Conservation (phyloP, 2,888 invertebrate species). For the Metellina segmentata region DNA sequence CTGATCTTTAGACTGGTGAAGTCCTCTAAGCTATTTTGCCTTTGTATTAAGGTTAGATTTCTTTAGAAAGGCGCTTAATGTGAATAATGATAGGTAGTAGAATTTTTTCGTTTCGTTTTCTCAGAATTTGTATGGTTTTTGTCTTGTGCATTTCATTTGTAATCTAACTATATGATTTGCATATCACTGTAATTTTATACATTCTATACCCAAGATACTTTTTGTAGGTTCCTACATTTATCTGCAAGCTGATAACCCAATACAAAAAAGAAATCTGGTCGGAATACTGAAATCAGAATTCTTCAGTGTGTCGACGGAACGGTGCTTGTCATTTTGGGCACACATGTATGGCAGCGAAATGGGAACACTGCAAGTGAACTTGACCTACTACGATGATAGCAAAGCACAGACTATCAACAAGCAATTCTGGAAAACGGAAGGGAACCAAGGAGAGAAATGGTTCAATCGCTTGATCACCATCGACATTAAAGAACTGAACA, state of each 20-base stretch:
- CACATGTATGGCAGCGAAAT: constrained; percentile 76
- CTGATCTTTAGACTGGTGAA: no score
- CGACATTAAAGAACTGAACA: constrained; percentile 26
- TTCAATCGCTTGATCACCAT: constrained; percentile 54
- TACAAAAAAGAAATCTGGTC: constrained; percentile 36
- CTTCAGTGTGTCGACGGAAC: constrained; percentile 66
- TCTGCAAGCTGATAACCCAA: constrained; percentile 62
- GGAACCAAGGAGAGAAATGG: constrained; percentile 69
- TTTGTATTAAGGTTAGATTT: no score
- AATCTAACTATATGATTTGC: not conserved
- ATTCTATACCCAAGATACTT: not conserved
- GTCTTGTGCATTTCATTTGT: not conserved
- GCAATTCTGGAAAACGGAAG: constrained; percentile 31
- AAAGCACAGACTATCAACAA: not conserved
- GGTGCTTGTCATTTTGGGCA: constrained; percentile 76
- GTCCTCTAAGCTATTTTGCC: no score
- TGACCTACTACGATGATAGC: constrained; percentile 49
- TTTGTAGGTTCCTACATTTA: constrained; percentile 74
- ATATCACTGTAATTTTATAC: not conserved
- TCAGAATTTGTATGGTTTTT: no score
- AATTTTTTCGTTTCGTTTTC: no score
- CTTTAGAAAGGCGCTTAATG: no score
- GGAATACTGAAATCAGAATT: constrained; percentile 75
- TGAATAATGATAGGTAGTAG: no score
- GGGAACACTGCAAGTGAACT: constrained; percentile 65